Conservation (phyloP, 2,797 vertebrate species). For the Peromyscus eremicus region DNA sequence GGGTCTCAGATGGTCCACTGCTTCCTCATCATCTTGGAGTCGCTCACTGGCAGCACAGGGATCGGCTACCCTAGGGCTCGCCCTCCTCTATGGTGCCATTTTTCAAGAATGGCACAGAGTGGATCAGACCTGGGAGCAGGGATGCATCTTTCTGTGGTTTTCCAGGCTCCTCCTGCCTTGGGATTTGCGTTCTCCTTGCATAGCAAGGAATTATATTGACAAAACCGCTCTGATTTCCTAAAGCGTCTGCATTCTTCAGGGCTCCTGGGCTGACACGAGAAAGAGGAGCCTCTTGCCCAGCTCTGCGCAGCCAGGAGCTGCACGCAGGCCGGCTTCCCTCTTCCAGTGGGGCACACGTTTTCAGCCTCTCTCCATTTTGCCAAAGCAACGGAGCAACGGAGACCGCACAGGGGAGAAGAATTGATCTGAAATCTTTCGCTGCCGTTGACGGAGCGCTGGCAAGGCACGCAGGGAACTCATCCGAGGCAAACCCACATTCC, state of each 20-base stretch:
- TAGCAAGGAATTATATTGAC: neutral
- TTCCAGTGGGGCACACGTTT: slow-evolving; percentile 5
- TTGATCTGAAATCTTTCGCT: slow-evolving; percentile 68
- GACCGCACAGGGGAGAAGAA: slow-evolving; percentile 56
- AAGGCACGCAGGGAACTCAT: slow-evolving; percentile 45
- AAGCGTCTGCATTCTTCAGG: too few relatives aligned
- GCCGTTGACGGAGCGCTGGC: slow-evolving; percentile 40
- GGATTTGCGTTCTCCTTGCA: neutral
- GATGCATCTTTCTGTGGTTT: neutral
- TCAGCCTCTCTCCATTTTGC: neutral
- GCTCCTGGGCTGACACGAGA: neutral
- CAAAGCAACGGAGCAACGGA: neutral
- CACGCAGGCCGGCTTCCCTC: neutral
- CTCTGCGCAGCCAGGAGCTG: neutral
- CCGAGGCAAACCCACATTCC: slow-evolving; percentile 14
- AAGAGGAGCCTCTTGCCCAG: neutral
- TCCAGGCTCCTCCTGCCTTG: neutral
- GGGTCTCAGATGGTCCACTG: neutral
- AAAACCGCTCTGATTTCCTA: neutral
- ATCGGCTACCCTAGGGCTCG: neutral
- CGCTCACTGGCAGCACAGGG: rapidly evolving
- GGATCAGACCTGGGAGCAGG: neutral
- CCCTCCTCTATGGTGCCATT: neutral
- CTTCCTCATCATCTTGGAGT: neutral
- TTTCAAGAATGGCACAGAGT: neutral